Base-by-base conservation (phyloP, 2,888 invertebrate species). In the Anorthoa munda region DNA sequence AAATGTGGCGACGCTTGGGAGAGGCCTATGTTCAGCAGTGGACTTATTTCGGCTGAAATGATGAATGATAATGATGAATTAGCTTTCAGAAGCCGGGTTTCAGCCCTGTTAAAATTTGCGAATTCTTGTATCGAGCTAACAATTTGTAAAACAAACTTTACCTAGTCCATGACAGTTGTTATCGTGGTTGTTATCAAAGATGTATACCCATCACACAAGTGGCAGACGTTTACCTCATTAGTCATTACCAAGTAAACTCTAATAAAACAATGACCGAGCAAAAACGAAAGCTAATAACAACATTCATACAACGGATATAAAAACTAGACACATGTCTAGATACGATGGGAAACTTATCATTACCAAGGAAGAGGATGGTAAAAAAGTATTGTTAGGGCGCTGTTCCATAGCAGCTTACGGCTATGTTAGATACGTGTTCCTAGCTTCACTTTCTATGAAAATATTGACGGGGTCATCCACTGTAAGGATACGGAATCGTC, bases 311-410 rank as follows among this genome's bases (percentile, higher is more conserved):
- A 39, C 15, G 12, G 2, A 13, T 2, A 64, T 39, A 82, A 79
- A 72, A 78, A 79, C 72, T 39, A 53, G 50, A 73, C 58, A 15
- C 7, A 53, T 51, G 12, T 51, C 53, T 58, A 21, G 50, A 48
- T 66, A n/a, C 23, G 46, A 73, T 70, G 83, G 75, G 81, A 83
- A 79, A 80, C 55, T 51, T 63, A 45, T 48, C n/a, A 64, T 79
- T 31, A 58, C 46, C 50, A 65, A 61, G 80, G 64, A 67, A 59
- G 55, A 64, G 46, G 59, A 39, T 55, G 13, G 63, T 53, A 75
- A 83, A 80, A 83, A 83, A 70, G 64, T 50, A 63, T 53, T 50
- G 5, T 23, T 39, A 31, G 5, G 73, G 39, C 0, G 4, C 0
- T 45, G 15, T 3, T 67, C 21, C 68, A 67, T 2, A 13, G 15